Conservation (phyloP, 2,888 invertebrate species). For the Xylota segnis region DNA sequence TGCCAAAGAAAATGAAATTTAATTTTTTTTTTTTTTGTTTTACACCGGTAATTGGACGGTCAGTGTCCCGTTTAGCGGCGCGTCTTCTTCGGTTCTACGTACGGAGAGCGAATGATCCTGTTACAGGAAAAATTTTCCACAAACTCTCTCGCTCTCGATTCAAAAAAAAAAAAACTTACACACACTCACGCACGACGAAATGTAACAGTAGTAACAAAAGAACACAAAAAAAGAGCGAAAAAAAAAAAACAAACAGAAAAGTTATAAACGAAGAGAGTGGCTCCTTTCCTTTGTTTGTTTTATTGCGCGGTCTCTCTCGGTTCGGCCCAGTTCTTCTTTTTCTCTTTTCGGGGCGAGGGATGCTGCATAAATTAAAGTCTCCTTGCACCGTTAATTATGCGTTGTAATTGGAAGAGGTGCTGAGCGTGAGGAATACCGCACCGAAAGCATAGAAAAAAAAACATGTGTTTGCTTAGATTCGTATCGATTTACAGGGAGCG, state of each 20-base stretch:
- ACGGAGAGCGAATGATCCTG: slow-evolving; percentile 74
- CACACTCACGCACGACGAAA: slow-evolving; percentile 34
- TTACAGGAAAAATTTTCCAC: slow-evolving; percentile 61
- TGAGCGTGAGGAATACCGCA: not conserved
- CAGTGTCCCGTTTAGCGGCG: slow-evolving; percentile 66
- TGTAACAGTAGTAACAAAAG: slow-evolving; percentile 48
- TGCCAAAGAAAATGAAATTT: slow-evolving; percentile 26
- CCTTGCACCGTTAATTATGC: slow-evolving; percentile 26
- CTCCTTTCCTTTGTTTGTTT: slow-evolving; percentile 43
- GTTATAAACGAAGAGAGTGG: slow-evolving; percentile 18
- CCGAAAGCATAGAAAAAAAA: no score
- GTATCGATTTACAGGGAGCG: not conserved
- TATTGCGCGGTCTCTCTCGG: not conserved
- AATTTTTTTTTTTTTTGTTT: slow-evolving; percentile 16
- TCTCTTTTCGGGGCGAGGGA: not conserved
- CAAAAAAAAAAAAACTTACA: slow-evolving; percentile 35
- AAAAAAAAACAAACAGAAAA: not conserved
- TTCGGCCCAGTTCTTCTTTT: not conserved
- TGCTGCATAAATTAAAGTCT: slow-evolving; percentile 5
- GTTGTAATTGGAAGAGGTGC: not conserved
- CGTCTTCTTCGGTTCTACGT: slow-evolving; percentile 62
- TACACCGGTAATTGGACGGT: slow-evolving; percentile 71
- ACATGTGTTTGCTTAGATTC: slow-evolving; percentile 12
- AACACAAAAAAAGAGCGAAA: no score
- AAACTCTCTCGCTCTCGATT: slow-evolving; percentile 52